Base-by-base conservation (phyloP, 2,113 vertebrate genomes). In the Propithecus coquereli region DNA sequence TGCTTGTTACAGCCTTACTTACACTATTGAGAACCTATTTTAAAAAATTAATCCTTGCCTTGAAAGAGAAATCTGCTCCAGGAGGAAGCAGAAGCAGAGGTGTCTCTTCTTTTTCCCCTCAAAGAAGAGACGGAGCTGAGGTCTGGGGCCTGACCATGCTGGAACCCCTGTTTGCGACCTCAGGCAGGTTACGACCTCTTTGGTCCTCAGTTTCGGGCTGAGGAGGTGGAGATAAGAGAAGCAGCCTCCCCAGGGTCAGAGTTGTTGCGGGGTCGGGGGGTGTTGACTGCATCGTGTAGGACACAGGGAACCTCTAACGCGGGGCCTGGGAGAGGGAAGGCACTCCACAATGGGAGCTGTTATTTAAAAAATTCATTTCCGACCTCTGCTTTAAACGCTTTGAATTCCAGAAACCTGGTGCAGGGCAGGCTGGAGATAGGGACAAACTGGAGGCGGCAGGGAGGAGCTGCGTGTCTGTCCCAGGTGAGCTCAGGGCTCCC, bases 241-340 rank as follows among this genome's bases (percentile, higher is more conserved):
- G 14, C 27, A 7, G 59, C 22, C 47, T 11, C 30, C 27, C 61
- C 27, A 63, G 61, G 11, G 10, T 63, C 61, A 3, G 40, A 34
- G 34, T 14, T 22, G 0, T 59, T 5, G 9, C 0, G 11, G 32
- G 32, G 30, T n/a, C 4, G 3, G 4, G 8, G 54, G 54, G 54
- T 17, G 52, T 52, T 52, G 54, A 8, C 37, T 6, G 23, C 14
- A 30, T 17, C 23, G 4, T 2, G 40, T 1, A 9, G 47, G 85
- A 47, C 16, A 8, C 37, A 3, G 7, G 65, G 23, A 14, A 17
- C 43, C 22, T 5, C 47, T 32, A 83, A 54, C 50, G 17, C 2
- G 2, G 22, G n/a, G 30, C 3, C 70, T 6, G 0, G 70, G 84
- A 27, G 32, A 9, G 47, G 40, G 12, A 7, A 30, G 25, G 27